Evolutionary conservation across 2,113 vertebrate species (phyloP), one percentile per base, ranked within the genome.

Genomic region (Marmota monax): DNA sequence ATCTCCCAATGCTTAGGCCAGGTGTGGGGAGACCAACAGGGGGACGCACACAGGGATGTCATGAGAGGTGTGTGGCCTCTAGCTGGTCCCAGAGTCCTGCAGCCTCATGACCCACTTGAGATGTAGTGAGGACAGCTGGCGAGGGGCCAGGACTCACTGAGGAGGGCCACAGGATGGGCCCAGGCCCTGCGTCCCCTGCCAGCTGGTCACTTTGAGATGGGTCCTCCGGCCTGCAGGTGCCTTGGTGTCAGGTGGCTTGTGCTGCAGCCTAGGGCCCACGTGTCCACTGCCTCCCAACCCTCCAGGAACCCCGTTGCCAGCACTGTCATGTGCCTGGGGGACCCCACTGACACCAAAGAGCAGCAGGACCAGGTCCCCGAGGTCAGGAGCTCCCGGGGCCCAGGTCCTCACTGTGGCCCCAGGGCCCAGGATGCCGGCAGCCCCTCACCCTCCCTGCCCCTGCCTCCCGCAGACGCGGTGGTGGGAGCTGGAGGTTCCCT

Each of bases 391-490:
- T 27, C 27, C 17, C 53, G 51, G 10, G 65, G 12, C 7, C 5
- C 32, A 16, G 39, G 4, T 42, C 37, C 37, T 79, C 3, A 22
- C 48, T 51, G 48, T 51, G 48, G 48, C 42, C 17, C 34, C 20
- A 29, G 39, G 11, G 1, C 32, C 12, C 13, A 7, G 0, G 51
- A 18, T 14, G 34, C 53, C 22, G 0, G 12, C 12, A 18, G n/a
- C 22, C 10, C 22, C 45, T 82, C 27, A 4, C 39, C 51, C 45
- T 23, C 5, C n/a, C 7, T 9, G 14, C 67, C 42, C 0, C 17
- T 5, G 23, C 17, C 53, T 23, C 7, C 45, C 1, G 16, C 27
- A 42, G 42, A 20, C 51, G 70, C 7, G 7, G 1, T 37, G 29
- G 39, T 58, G 5, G 53, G 37, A 51, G 34, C 77, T 14, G 29